Evolutionary conservation across 2,888 invertebrate genomes (phyloP), one percentile per base, ranked within the genome.

Genomic region (Eudemis profundana): DNA sequence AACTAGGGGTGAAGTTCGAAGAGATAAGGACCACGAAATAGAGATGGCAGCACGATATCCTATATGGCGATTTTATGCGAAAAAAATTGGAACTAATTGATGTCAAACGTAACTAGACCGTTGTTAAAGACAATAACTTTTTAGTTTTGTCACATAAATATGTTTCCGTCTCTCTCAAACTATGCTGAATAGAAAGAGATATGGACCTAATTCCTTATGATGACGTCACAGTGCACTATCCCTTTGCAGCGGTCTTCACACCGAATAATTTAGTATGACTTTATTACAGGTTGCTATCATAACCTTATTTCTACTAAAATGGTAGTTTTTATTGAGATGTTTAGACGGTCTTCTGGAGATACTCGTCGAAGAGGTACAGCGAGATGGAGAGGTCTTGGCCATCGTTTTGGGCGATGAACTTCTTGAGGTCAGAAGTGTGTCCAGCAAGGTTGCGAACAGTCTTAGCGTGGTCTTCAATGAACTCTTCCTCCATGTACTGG

Each of bases 361-460:
- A 95, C 79, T 96, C 95, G 87, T 97, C 97, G 81, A 96, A 97
- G 72, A 97, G 80, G 79, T 94, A 96, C 66, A 96, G 79, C 8
- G 94, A 90, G 61, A 97, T 86, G 0, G 96, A 94, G 59, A 94
- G 87, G 74, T 96, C 95, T 49, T 86, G 84, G 0, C 86, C 89
- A 8, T 83, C 84, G 69, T 89, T 87, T 66, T 89, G 85, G 49
- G 87, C 85, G 69, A 96, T 89, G 78, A 97, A 89, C 61, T 93
- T 93, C 81, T 94, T 94, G 77, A 97, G 92, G 85, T 97, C 97
- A 14, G 93, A 92, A 64, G 94, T 93, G 86, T 96, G 94, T 2
- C 97, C 97, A 19, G 97, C 94, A 29, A 97, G 84, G 44, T 93
- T 89, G 46, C 97, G 93, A 73, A 97, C 93, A 10, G 85, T 91